Evolutionary conservation across 2,113 vertebrate genomes (phyloP).

Genomic region (Sylvilagus bachmani): DNA sequence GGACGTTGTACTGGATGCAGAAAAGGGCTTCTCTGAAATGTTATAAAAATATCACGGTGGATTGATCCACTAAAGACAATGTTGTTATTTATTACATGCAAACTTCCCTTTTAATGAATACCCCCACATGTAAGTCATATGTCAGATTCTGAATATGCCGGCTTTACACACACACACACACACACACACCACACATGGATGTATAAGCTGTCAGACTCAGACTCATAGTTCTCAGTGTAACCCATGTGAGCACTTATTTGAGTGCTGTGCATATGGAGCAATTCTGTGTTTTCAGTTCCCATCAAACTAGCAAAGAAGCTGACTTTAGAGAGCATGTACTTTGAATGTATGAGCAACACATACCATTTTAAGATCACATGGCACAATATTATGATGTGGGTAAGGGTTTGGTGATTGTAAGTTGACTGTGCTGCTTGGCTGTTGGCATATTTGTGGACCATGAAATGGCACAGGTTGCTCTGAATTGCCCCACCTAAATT

Average conservation of each 20-base stretch:
- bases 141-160: background rate
- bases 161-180: background rate
- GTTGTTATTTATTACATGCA: background rate
- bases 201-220: background rate
- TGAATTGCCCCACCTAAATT: background rate
- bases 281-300: background rate
- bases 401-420: background rate
- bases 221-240: background rate
- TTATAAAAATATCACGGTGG: background rate
- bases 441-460: background rate
- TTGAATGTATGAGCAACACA: background rate
- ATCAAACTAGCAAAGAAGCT: background rate
- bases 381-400: background rate
- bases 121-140: background rate
- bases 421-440: background rate
- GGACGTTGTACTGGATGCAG: slow-evolving; percentile 93
- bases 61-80: background rate
- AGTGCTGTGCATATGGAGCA: background rate
- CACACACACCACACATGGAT: background rate
- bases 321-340: background rate
- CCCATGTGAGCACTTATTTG: background rate
- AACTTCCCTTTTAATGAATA: background rate
- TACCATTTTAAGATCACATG: background rate
- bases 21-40: slow-evolving; percentile 90
- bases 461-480: background rate